Percentiles rank a stretch among this genome's conserved stretches.
phyloP scores from a whole-genome alignment of 2,113 vertebrate species.

The Pangasianodon hypophthalmus region DNA sequence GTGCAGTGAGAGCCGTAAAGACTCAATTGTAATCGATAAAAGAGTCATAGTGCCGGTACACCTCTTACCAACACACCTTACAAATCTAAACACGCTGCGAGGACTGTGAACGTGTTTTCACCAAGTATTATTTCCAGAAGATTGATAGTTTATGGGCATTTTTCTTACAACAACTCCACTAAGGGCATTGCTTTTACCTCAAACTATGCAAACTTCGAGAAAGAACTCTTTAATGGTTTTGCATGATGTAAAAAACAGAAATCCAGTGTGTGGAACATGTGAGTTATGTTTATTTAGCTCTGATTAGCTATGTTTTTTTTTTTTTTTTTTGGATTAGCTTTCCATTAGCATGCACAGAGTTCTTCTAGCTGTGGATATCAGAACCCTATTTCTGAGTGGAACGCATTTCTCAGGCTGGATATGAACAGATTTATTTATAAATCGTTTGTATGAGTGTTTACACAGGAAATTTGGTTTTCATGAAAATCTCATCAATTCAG shows the following conservation, averaged over 20 bases:
- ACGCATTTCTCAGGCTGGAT: not conserved
- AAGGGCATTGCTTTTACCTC: not conserved
- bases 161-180: not conserved
- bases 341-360: too few species aligned
- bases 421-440: not conserved
- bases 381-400: too few species aligned
- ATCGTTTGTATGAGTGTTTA: not conserved
- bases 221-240: not conserved
- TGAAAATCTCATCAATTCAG: too few species aligned
- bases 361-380: too few species aligned
- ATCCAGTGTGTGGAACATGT: not conserved
- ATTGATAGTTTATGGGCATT: not conserved
- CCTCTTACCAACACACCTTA: not conserved
- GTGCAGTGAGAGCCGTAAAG: slow-evolving; percentile 47
- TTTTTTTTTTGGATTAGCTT: too few species aligned
- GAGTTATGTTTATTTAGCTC: not conserved
- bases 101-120: not conserved
- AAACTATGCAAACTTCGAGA: not conserved
- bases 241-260: not conserved
- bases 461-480: too few species aligned
- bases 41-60: not conserved
- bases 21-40: not conserved
- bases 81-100: not conserved
- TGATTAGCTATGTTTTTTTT: not conserved
- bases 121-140: not conserved